A percentile compares a stretch with the other conserved stretches of the same genome.
Evolutionary conservation across 1,140 invertebrate species (phyloP).

Genomic region (Brachionus manjavacas): DNA sequence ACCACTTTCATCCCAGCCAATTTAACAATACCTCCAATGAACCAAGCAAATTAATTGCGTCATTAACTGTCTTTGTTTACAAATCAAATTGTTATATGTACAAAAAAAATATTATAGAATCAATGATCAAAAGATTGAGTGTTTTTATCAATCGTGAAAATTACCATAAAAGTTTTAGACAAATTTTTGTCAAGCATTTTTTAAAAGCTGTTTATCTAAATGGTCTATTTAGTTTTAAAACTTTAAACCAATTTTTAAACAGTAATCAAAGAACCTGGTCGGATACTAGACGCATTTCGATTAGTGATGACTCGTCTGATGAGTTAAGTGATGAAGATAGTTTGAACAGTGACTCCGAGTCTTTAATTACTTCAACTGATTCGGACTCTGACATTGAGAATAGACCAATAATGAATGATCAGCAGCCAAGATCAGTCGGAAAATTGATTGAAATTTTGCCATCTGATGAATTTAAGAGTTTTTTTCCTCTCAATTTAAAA

Average conservation of each 20-base stretch:
- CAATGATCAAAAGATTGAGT: not conserved
- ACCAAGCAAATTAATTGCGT: not conserved
- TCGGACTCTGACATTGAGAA: not conserved
- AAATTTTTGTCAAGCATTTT: not conserved
- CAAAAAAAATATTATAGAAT: not conserved
- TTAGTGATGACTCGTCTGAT: not conserved
- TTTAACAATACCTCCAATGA: not conserved
- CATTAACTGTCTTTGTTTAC: not conserved
- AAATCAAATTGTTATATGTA: not conserved
- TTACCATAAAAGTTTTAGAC: not conserved
- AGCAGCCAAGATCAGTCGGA: not conserved
- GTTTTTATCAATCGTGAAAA: slow-evolving; percentile 24
- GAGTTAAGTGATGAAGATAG: not conserved
- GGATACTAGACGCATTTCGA: not conserved
- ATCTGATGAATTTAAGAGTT: not conserved
- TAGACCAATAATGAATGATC: not conserved
- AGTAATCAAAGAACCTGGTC: not conserved
- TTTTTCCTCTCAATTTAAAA: slow-evolving; percentile 5
- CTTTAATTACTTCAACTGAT: not conserved
- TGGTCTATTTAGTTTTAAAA: not conserved
- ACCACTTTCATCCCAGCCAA: not conserved
- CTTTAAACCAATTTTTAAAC: not conserved
- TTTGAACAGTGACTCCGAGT: not conserved
- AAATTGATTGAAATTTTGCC: not conserved
- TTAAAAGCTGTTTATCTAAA: not conserved